A percentile compares a stretch with the other conserved stretches of the same genome.
Conservation (phyloP, 1,140 invertebrate species). For the Neodiprion lecontei region DNA sequence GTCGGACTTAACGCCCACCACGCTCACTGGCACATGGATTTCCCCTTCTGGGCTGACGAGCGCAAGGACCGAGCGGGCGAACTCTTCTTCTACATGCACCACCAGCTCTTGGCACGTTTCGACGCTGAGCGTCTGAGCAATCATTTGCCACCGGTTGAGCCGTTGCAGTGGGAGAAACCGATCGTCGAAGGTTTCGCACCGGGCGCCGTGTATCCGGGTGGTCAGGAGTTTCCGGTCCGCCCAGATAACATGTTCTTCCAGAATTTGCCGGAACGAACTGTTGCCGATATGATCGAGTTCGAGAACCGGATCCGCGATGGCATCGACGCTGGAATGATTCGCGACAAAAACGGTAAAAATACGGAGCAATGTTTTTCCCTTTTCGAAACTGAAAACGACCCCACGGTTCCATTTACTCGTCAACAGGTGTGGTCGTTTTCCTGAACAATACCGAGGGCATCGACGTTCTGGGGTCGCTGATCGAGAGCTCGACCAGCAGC, state of each 20-base stretch:
- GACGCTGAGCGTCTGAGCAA: conserved; percentile 51
- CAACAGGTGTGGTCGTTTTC: conserved; percentile 50
- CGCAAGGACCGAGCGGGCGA: conserved; percentile 30
- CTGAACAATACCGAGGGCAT: conserved; percentile 57
- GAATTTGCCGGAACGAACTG: conserved; percentile 37
- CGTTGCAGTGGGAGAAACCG: conserved; percentile 28
- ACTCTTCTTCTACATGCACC: conserved; percentile 48
- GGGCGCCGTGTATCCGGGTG: conserved; percentile 43
- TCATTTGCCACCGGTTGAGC: conserved; percentile 39
- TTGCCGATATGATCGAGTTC: conserved; percentile 41
- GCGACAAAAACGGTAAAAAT: conserved; percentile 41
- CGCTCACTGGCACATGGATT: conserved; percentile 67
- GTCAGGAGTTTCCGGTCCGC: conserved; percentile 43
- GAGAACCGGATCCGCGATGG: conserved; percentile 41
- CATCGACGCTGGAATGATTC: conserved; percentile 31
- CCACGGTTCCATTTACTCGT: conserved; percentile 68
- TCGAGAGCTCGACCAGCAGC: conserved; percentile 66
- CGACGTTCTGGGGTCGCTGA: conserved; percentile 70
- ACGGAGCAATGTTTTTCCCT: conserved; percentile 34
- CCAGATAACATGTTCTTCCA: conserved; percentile 43
- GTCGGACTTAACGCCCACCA: conserved; percentile 69
- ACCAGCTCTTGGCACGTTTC: conserved; percentile 48
- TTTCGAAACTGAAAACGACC: conserved; percentile 66
- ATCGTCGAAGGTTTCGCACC: conserved; percentile 46
- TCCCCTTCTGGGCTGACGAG: conserved; percentile 66